These are phyloP conservation scores for Drosophila picticornis DNA, from an alignment of 2,888 invertebrate genomes.

Conservation along the genomic window DNA sequence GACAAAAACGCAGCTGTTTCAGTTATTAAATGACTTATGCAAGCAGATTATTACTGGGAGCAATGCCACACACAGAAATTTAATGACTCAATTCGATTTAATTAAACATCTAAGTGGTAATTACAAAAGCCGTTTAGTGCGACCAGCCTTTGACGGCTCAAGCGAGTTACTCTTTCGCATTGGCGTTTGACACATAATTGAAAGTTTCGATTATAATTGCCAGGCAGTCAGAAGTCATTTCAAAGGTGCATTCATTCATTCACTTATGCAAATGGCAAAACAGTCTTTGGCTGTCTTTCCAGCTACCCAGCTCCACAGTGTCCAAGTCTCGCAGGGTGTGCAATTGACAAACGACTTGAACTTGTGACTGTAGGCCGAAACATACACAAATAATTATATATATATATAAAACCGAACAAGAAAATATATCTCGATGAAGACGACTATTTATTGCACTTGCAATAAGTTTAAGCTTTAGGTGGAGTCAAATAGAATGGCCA, in stretches of 20 bases:
- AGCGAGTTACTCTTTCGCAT: slow-evolving; percentile 15
- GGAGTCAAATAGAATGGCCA: neutral
- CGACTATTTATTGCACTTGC: slow-evolving; percentile 9
- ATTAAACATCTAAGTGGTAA: slow-evolving; percentile 69
- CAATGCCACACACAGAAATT: slow-evolving; percentile 43
- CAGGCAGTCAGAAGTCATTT: slow-evolving; percentile 53
- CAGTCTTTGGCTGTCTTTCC: slow-evolving; percentile 42
- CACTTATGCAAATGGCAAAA: slow-evolving; percentile 79
- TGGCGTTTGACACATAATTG: slow-evolving; percentile 65
- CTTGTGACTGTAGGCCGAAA: slow-evolving; percentile 57
- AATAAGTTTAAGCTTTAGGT: accelerated
- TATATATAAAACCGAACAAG: neutral
- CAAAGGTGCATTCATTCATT: slow-evolving; percentile 73
- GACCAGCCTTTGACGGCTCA: slow-evolving; percentile 29
- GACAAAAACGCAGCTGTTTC: slow-evolving; percentile 7
- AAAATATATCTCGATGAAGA: neutral
- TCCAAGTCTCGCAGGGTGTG: slow-evolving; percentile 56
- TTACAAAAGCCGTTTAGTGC: slow-evolving; percentile 72
- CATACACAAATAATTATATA: slow-evolving; percentile 10
- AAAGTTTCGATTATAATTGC: slow-evolving; percentile 67
- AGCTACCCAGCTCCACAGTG: slow-evolving; percentile 16
- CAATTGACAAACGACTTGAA: slow-evolving; percentile 78
- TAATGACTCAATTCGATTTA: slow-evolving; percentile 75
- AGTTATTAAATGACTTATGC: slow-evolving; percentile 28
- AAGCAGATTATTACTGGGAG: slow-evolving; percentile 8